phyloP scores from a whole-genome alignment of 92 coral and sea anemone genomes.

The Heteractis magnifica region DNA sequence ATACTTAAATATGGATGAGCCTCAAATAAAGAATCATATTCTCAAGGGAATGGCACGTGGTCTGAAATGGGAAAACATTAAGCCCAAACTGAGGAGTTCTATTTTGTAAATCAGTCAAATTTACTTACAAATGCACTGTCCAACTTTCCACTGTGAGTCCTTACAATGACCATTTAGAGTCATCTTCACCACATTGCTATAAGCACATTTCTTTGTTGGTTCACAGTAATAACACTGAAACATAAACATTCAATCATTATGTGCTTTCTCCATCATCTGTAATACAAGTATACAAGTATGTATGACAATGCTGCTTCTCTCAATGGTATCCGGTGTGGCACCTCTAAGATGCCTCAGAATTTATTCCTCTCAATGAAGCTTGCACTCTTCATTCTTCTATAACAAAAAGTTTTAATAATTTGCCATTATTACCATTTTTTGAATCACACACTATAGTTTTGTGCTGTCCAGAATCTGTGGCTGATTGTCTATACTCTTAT shows the following conservation, averaged over 20 bases:
- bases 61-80: background rate
- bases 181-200: constrained; percentile 4
- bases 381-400: too few relatives aligned
- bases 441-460: too few relatives aligned
- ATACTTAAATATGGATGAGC: too few relatives aligned
- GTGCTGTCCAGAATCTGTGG: too few relatives aligned
- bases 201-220: constrained; percentile 49
- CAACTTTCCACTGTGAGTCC: constrained; percentile 71
- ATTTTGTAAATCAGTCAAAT: background rate
- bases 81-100: background rate
- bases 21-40: too few relatives aligned
- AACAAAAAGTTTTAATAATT: too few relatives aligned
- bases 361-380: too few relatives aligned
- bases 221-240: constrained; percentile 72
- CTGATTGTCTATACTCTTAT: too few relatives aligned
- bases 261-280: background rate
- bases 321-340: too few relatives aligned
- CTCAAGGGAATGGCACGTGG: background rate
- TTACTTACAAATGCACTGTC: constrained; percentile 71
- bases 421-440: too few relatives aligned
- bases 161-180: constrained; percentile 47
- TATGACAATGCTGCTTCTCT: too few relatives aligned
- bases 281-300: background rate
- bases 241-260: background rate
- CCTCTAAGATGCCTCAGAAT: too few relatives aligned